Conservation (phyloP, 2,797 vertebrate genomes). For the Diglossa cyanea region DNA sequence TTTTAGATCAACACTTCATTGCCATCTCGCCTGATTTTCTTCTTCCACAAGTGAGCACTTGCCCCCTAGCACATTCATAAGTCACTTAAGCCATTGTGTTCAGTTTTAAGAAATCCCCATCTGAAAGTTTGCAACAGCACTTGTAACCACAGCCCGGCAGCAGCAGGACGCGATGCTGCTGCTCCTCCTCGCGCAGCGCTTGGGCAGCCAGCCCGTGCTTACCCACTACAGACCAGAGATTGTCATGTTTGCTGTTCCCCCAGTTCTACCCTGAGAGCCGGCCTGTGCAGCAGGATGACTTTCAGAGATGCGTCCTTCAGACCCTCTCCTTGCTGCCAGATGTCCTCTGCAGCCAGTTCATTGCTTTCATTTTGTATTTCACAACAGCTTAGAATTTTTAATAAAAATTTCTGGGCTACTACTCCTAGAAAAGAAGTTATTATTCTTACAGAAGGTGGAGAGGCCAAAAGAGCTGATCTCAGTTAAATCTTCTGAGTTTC, state of each 20-base stretch:
- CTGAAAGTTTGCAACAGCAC: background rate
- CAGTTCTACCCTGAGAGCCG: background rate
- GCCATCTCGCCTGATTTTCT: background rate
- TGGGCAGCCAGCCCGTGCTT: background rate
- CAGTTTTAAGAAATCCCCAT: background rate
- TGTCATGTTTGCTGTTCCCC: background rate
- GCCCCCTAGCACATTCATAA: background rate
- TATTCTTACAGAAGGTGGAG: background rate
- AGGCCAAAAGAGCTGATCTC: background rate
- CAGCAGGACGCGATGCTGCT: background rate
- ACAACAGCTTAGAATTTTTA: background rate
- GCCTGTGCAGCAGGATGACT: background rate
- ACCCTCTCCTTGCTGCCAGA: conserved; percentile 23
- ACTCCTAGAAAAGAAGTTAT: background rate
- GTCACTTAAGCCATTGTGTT: background rate
- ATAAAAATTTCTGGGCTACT: background rate
- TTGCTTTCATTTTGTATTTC: background rate
- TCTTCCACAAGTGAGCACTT: background rate
- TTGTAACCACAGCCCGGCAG: conserved; percentile 21
- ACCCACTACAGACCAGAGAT: background rate
- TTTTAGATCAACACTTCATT: background rate
- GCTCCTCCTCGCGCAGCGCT: background rate
- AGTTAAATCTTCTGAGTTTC: background rate
- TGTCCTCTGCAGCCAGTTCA: conserved; percentile 3
- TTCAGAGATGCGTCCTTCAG: background rate